Evolutionary conservation across 2,797 vertebrate genomes (phyloP), one percentile per base, ranked within the genome.

Genomic region (Varecia variegata): DNA sequence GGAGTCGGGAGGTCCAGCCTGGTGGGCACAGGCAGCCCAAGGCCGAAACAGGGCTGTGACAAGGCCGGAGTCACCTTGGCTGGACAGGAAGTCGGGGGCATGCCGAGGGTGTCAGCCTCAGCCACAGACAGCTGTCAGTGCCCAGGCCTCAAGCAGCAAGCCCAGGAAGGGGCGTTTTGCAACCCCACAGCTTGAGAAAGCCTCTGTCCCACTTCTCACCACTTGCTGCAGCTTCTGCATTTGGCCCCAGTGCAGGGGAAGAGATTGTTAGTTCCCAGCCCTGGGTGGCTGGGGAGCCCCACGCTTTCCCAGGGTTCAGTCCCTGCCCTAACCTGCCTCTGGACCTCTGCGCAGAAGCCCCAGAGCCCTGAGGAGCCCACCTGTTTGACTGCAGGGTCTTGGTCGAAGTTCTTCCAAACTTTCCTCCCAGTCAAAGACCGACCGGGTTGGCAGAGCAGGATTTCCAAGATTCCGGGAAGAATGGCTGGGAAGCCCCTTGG

Each of bases 221-320:
- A 0, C 80, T 80, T 2, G 7, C 54, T 12, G 43, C 4, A 27
- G 92, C 82, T 95, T 96, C 96, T 94, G 81, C 88, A 76, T 90
- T 90, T 70, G 56, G 62, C 40, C 89, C 62, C 54, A 11, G 2
- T 5, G 3, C 50, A 30, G 58, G 40, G 62, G 56, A 67, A 86
- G 89, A 80, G 85, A 47, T 80, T 54, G 83, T 90, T 30, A 68
- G 80, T 92, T 95, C 86, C 80, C 86, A 68, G 73, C 21, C 60
- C 30, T 3, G 27, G 17, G 15, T 23, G 80, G 20, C 70, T 77
- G 20, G 74, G 70, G 73, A 35, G n/a, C 87, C 58, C 54, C 38
- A 3, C 27, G 2, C 35, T 84, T 60, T 62, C 54, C 30, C 15
- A 3, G 30, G 70, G 45, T 65, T 79, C 81, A 68, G 76, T 54